Evolutionary conservation across 2,888 invertebrate species (phyloP).

Genomic region (Margaritifera margaritifera): DNA sequence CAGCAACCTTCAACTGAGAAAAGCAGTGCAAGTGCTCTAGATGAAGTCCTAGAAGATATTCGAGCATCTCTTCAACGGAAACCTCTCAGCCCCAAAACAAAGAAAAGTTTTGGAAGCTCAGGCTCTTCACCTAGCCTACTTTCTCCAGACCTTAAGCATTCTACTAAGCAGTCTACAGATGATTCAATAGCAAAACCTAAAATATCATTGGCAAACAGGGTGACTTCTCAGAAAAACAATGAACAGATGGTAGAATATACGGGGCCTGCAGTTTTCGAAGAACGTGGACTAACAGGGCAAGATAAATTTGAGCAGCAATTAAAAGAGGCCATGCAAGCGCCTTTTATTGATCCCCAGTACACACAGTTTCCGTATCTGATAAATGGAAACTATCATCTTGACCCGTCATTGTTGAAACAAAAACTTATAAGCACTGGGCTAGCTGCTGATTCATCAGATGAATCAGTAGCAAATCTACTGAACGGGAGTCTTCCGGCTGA

Average conservation of each 20-base stretch:
- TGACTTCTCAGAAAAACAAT: too few relatives aligned
- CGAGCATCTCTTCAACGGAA: conserved; percentile 57
- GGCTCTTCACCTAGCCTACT: conserved; percentile 32
- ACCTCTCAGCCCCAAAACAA: conserved; percentile 40
- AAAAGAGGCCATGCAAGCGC: conserved; percentile 18
- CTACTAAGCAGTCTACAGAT: too few relatives aligned
- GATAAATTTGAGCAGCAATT: conserved; percentile 5
- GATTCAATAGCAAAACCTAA: background rate
- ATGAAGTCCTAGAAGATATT: conserved; percentile 64
- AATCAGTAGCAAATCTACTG: conserved; percentile 5
- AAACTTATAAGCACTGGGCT: conserved; percentile 63
- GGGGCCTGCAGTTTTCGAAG: too few relatives aligned
- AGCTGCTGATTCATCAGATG: conserved; percentile 39
- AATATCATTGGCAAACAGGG: conserved; percentile 3
- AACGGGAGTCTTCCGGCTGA: background rate
- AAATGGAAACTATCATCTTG: conserved; percentile 62
- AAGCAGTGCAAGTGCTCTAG: conserved; percentile 57
- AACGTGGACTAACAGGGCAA: too few relatives aligned
- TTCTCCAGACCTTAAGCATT: conserved; percentile 17
- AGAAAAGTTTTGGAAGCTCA: conserved; percentile 42
- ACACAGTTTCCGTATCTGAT: conserved; percentile 53
- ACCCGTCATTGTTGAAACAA: conserved; percentile 57
- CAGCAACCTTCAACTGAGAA: conserved; percentile 20
- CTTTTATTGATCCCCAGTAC: conserved; percentile 45
- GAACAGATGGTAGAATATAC: too few relatives aligned